Percentiles rank a stretch among this genome's conserved stretches.
Evolutionary conservation across 2,888 invertebrate species (phyloP).

Genomic region (Amiota minor): DNA sequence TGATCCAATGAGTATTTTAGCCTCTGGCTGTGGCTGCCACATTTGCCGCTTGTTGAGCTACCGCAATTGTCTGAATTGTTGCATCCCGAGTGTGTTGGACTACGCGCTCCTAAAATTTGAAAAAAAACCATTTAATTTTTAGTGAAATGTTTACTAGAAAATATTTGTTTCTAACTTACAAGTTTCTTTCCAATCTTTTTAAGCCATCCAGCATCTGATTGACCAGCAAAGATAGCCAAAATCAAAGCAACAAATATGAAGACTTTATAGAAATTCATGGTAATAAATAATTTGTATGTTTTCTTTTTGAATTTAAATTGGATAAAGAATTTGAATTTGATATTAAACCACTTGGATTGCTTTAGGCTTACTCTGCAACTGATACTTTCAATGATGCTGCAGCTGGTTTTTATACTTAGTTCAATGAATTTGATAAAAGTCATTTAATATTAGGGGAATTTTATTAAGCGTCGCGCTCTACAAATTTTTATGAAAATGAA

Average conservation of each 20-base stretch:
- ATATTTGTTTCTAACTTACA: slow-evolving; percentile 47
- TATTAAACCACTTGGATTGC: background rate
- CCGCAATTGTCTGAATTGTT: slow-evolving; percentile 39
- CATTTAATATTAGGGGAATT: background rate
- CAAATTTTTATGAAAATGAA: too few relatives aligned
- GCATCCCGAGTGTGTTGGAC: slow-evolving; percentile 45
- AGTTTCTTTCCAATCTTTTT: slow-evolving; percentile 64
- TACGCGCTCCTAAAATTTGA: slow-evolving; percentile 37
- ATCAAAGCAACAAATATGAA: slow-evolving; percentile 58
- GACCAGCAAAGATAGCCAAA: slow-evolving; percentile 57
- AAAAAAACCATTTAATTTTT: background rate
- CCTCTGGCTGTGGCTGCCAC: slow-evolving; percentile 39
- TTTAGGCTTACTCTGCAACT: slow-evolving; percentile 11
- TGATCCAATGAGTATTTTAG: background rate
- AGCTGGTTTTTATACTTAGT: slow-evolving; percentile 39
- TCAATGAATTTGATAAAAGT: slow-evolving; percentile 36
- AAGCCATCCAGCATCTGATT: slow-evolving; percentile 65
- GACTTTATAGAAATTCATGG: slow-evolving; percentile 57
- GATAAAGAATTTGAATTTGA: slow-evolving; percentile 23
- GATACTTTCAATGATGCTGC: slow-evolving; percentile 18
- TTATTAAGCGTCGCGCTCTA: background rate
- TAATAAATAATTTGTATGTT: slow-evolving; percentile 21
- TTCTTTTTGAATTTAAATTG: slow-evolving; percentile 25
- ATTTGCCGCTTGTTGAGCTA: slow-evolving; percentile 45
- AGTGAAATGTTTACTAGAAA: background rate